phyloP scores from a whole-genome alignment of 2,888 invertebrate species.

The Phytoseiulus persimilis region DNA sequence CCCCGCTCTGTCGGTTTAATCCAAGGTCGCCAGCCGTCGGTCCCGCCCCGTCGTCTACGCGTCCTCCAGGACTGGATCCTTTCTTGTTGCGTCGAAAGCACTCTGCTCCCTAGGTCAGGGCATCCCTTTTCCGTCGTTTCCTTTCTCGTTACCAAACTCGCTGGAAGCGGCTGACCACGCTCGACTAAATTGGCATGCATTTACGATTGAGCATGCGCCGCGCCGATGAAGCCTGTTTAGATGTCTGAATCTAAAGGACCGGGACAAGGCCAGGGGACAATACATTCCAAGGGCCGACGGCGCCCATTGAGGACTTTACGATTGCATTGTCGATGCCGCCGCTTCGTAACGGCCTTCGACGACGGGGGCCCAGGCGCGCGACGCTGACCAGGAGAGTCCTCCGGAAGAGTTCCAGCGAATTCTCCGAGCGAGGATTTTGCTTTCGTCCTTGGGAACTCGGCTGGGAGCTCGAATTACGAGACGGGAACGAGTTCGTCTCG shows the following conservation, averaged over 20 bases:
- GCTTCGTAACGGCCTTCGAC: neutral
- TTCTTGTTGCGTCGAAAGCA: neutral
- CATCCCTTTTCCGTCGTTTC: no score
- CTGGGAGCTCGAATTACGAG: no score
- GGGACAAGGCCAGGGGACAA: neutral
- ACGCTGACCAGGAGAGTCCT: no score
- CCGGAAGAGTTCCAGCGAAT: no score
- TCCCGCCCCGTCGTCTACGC: neutral
- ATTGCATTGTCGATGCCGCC: neutral
- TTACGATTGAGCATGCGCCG: neutral
- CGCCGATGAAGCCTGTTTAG: neutral
- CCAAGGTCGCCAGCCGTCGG: neutral
- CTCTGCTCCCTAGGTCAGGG: neutral
- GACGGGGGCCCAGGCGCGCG: no score
- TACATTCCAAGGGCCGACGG: neutral
- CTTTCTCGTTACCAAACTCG: no score
- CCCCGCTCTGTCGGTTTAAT: neutral
- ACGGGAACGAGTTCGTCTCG: neutral
- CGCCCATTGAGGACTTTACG: neutral
- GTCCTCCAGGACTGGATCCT: neutral
- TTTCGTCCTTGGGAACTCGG: no score
- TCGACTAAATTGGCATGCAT: neutral
- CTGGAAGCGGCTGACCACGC: neutral
- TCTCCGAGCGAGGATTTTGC: no score
- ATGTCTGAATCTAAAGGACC: neutral